Percentiles rank a stretch among this genome's conserved stretches.
Evolutionary conservation across 2,113 vertebrate genomes (phyloP).

Genomic region (Pontoporia blainvillei): DNA sequence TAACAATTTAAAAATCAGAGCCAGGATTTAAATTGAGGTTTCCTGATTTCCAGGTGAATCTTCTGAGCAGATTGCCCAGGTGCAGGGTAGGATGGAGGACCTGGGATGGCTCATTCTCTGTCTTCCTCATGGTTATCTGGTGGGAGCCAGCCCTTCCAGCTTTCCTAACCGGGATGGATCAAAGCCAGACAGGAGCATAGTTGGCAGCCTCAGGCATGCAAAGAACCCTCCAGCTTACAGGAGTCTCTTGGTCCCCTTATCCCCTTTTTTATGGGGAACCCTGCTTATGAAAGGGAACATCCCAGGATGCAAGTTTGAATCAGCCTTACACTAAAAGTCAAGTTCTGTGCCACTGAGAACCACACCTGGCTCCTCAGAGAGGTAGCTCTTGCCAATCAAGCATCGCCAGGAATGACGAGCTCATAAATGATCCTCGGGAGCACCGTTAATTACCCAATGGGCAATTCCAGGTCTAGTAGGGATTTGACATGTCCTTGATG

Average conservation of each 20-base stretch:
- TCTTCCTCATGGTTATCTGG: not conserved
- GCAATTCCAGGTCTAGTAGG: not conserved
- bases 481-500: not conserved
- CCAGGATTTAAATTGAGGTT: not conserved
- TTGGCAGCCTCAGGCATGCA: not conserved
- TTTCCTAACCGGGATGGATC: not conserved
- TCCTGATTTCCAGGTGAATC: not conserved
- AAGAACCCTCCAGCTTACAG: not conserved
- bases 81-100: rapidly evolving
- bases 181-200: not conserved
- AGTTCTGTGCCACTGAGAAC: not conserved
- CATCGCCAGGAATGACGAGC: not conserved
- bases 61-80: not conserved
- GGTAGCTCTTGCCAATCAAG: not conserved
- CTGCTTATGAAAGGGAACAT: not conserved
- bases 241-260: not conserved
- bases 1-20: not conserved
- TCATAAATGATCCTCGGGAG: not conserved
- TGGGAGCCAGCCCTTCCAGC: not conserved
- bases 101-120: not conserved
- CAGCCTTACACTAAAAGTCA: not conserved
- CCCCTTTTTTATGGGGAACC: not conserved
- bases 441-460: not conserved
- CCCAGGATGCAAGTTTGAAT: not conserved
- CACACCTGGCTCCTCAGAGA: not conserved